These are phyloP conservation scores for Lepilemur septentrionalis DNA, from an alignment of 2,797 vertebrate genomes.

Conservation along the genomic window DNA sequence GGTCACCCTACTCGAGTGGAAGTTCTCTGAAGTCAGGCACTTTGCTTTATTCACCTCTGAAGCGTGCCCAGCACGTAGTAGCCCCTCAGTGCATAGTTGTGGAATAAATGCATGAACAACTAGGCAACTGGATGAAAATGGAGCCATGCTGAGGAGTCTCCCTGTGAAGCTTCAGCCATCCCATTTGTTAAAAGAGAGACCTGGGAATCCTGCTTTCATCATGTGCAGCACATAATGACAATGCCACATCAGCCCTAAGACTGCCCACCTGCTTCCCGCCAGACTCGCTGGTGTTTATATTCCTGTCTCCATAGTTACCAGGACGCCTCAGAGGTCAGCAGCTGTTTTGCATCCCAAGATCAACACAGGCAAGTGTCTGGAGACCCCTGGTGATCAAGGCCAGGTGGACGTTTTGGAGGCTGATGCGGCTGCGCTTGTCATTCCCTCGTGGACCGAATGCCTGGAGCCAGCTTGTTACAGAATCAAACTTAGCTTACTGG, in stretches of 20 bases:
- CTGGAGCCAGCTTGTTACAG: not conserved
- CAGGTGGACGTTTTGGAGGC: conserved; percentile 31
- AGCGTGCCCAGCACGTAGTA: not conserved
- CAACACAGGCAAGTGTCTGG: conserved; percentile 16
- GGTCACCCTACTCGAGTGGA: no score
- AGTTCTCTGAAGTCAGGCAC: not conserved
- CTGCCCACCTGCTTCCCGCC: not conserved
- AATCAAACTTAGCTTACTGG: not conserved
- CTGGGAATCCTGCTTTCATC: not conserved
- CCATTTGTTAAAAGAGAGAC: not conserved
- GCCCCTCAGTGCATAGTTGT: rapidly evolving
- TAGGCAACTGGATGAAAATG: not conserved
- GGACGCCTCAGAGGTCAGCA: not conserved
- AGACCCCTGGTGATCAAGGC: not conserved
- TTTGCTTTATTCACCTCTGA: not conserved
- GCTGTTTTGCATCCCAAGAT: conserved; percentile 43
- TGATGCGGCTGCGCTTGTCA: not conserved
- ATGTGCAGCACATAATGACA: not conserved
- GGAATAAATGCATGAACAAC: not conserved
- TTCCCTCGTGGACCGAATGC: not conserved
- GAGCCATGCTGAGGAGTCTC: not conserved
- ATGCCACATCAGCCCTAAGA: not conserved
- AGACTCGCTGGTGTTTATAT: not conserved
- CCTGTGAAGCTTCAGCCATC: rapidly evolving
- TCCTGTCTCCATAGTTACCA: not conserved